Conservation (phyloP, 2,797 vertebrate genomes). For the Cyclopterus lumpus region DNA sequence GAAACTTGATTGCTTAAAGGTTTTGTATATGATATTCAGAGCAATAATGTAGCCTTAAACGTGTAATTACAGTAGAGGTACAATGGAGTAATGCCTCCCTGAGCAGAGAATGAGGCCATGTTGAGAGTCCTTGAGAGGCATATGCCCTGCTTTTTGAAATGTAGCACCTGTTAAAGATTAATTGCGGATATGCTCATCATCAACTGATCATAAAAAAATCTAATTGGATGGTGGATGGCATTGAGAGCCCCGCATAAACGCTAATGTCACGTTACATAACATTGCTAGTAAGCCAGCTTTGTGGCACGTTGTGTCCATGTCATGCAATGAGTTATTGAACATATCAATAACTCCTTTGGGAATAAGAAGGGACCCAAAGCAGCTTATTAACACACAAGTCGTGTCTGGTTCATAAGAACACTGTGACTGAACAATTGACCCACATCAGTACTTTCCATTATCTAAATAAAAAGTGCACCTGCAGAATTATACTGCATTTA, state of each 20-base stretch:
- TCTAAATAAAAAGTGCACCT: background rate
- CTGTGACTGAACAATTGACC: background rate
- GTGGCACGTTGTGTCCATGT: conserved; percentile 7
- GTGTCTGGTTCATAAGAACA: conserved; percentile 10
- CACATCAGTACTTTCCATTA: background rate
- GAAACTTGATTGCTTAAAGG: conserved; percentile 2
- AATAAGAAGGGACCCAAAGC: conserved; percentile 13
- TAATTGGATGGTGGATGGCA: background rate
- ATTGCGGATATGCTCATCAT: background rate
- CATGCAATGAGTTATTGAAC: background rate
- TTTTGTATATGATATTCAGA: background rate
- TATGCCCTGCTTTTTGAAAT: background rate
- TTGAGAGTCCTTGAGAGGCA: background rate
- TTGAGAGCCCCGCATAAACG: background rate
- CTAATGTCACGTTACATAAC: background rate
- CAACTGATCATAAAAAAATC: background rate
- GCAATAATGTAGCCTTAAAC: background rate
- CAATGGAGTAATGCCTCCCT: background rate
- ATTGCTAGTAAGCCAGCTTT: background rate
- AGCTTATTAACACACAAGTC: conserved; percentile 15
- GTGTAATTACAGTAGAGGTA: background rate
- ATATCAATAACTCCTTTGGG: conserved; percentile 8
- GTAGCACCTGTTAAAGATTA: background rate
- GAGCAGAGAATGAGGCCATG: background rate
- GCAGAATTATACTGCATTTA: background rate